Evolutionary conservation across 1,140 invertebrate genomes (phyloP).

Genomic region (Platyscapa corneri): DNA sequence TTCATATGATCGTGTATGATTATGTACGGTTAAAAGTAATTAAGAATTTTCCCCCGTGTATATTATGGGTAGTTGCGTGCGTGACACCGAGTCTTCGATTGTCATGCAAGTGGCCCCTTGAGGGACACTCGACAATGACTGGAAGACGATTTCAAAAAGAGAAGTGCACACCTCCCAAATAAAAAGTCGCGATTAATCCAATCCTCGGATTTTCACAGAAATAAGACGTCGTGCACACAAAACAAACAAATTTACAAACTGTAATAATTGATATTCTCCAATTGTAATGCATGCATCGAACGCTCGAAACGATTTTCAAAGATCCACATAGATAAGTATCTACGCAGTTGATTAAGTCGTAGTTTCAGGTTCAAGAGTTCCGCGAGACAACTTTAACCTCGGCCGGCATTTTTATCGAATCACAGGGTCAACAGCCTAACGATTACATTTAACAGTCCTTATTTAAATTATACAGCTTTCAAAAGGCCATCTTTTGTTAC

Average conservation of each 20-base stretch:
- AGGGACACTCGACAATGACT: conserved; percentile 37
- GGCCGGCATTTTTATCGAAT: background rate
- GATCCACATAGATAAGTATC: background rate
- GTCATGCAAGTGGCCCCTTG: conserved; percentile 20
- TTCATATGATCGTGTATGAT: background rate
- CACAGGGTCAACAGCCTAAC: background rate
- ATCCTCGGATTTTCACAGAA: conserved; percentile 37
- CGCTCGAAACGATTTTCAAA: background rate
- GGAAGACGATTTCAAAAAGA: conserved; percentile 46
- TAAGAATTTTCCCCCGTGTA: conserved; percentile 25
- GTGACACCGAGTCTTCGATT: conserved; percentile 44
- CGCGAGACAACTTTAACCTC: background rate
- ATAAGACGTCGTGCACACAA: background rate
- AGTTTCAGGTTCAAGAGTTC: conserved; percentile 3
- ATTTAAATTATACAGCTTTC: background rate
- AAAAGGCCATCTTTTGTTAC: background rate
- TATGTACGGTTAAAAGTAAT: conserved; percentile 21
- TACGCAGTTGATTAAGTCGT: background rate
- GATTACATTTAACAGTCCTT: background rate
- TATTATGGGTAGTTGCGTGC: conserved; percentile 27
- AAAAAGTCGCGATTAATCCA: conserved; percentile 29
- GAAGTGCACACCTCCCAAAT: conserved; percentile 46
- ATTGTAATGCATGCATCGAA: background rate
- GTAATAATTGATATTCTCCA: background rate
- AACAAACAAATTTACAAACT: background rate